phyloP scores from a whole-genome alignment of 1,140 invertebrate species.

The Calliphora vicina region DNA sequence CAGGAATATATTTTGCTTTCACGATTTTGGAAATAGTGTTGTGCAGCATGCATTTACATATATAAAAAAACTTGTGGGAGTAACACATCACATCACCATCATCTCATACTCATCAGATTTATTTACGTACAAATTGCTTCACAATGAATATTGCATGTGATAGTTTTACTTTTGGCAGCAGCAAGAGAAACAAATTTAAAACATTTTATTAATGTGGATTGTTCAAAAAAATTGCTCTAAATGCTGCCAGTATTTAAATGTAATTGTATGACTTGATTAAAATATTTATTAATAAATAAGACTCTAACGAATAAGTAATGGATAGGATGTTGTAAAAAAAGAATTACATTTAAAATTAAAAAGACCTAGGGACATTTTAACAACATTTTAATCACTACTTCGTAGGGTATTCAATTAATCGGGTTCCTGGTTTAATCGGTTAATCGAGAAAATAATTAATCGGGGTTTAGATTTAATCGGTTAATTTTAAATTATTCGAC shows the following conservation, averaged over 20 bases:
- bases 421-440: too few species aligned
- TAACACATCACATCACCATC: background rate
- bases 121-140: background rate
- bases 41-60: background rate
- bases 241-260: background rate
- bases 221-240: background rate
- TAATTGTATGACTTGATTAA: constrained; percentile 1
- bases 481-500: too few species aligned
- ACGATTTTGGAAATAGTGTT: background rate
- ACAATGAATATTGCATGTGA: background rate
- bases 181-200: background rate
- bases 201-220: background rate
- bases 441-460: too few species aligned
- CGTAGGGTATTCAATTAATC: too few species aligned
- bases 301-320: background rate
- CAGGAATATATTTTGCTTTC: background rate
- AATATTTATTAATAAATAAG: background rate
- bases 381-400: too few species aligned
- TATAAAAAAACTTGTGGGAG: background rate
- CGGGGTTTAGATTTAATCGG: too few species aligned
- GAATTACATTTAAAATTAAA: too few species aligned
- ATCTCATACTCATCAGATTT: background rate
- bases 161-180: background rate
- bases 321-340: too few species aligned
- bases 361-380: too few species aligned